Percentiles rank a stretch among this genome's conserved stretches.
phyloP scores from a whole-genome alignment of 2,888 invertebrate genomes.

The Dicycla oo region DNA sequence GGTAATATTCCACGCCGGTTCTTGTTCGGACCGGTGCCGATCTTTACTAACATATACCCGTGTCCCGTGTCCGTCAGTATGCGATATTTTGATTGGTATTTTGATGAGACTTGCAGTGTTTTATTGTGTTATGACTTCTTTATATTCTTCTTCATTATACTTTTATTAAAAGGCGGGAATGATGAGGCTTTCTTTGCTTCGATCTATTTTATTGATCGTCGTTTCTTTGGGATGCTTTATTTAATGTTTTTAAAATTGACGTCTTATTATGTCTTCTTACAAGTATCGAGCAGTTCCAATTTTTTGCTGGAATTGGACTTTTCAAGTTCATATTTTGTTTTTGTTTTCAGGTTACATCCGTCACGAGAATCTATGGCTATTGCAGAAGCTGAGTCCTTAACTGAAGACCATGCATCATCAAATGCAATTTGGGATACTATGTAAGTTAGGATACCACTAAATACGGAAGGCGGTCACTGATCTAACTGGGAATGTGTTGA shows the following conservation, averaged over 20 bases:
- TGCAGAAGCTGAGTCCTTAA: background rate
- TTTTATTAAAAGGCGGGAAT: background rate
- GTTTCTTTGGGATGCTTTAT: background rate
- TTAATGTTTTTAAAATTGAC: background rate
- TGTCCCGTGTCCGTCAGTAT: conserved; percentile 78
- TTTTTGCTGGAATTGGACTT: background rate
- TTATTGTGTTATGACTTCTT: conserved; percentile 70
- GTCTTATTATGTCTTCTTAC: background rate
- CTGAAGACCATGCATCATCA: background rate
- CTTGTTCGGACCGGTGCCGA: conserved; percentile 74
- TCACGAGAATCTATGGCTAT: too few relatives aligned
- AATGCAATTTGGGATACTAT: too few relatives aligned
- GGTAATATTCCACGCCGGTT: conserved; percentile 90
- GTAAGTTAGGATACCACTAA: too few relatives aligned
- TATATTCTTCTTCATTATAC: conserved; percentile 41
- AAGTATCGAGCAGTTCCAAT: background rate
- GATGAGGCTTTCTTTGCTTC: conserved; percentile 3
- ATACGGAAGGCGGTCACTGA: too few relatives aligned
- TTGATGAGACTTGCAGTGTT: conserved; percentile 75
- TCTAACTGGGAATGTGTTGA: too few relatives aligned
- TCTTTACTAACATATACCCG: conserved; percentile 75
- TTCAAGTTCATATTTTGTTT: background rate
- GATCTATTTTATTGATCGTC: too few relatives aligned
- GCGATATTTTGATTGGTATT: conserved; percentile 83
- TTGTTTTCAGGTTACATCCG: background rate